Conservation (phyloP, 1,140 invertebrate genomes). For the Triops longicaudatus region DNA sequence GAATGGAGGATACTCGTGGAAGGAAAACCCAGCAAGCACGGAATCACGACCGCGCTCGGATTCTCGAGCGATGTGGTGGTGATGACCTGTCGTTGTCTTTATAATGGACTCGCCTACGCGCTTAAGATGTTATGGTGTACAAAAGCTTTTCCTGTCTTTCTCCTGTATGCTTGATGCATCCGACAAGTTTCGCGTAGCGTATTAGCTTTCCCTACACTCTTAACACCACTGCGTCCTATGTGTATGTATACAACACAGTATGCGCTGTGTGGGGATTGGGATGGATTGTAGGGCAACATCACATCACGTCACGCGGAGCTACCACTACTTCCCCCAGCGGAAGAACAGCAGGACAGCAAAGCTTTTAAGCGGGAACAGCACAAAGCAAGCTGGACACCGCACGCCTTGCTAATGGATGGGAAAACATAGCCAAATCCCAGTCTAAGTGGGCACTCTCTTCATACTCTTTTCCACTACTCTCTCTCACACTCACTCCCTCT, state of each 20-base stretch:
- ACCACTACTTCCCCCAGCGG: background rate
- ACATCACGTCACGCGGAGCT: background rate
- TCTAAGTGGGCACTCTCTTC: conserved; percentile 14
- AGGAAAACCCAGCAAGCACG: background rate
- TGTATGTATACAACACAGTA: too few species aligned
- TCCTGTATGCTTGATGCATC: too few species aligned
- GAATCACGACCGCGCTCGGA: background rate
- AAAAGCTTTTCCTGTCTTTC: background rate
- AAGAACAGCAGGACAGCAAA: conserved; percentile 11
- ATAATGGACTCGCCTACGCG: background rate
- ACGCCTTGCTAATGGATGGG: conserved; percentile 11
- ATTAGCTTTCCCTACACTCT: too few species aligned
- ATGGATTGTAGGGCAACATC: background rate
- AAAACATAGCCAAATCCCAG: conserved; percentile 11
- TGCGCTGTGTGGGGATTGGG: too few species aligned
- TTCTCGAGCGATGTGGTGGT: background rate
- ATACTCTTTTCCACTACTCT: background rate
- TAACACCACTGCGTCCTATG: too few species aligned
- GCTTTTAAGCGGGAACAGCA: conserved; percentile 9
- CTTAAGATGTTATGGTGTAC: background rate
- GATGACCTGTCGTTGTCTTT: background rate
- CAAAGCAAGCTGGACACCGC: conserved; percentile 13
- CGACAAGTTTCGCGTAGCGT: too few species aligned
- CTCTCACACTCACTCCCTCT: background rate
- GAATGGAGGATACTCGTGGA: too few species aligned